Conservation (phyloP, 2,888 invertebrate genomes). For the Tetragonisca angustula region DNA sequence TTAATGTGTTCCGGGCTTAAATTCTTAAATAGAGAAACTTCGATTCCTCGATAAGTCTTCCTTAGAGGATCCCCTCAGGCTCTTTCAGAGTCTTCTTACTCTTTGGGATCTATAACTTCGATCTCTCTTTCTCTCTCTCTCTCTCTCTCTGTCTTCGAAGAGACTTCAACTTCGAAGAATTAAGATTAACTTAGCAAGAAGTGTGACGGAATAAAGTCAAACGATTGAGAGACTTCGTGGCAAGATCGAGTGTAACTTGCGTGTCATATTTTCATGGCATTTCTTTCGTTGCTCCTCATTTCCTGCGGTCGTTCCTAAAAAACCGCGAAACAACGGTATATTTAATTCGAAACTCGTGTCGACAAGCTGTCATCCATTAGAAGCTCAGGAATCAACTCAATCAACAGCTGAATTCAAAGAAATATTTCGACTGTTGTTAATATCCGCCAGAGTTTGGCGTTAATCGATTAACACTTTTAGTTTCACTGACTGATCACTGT, state of each 20-base stretch:
- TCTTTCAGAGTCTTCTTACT: too few relatives aligned
- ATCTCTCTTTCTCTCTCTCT: too few relatives aligned
- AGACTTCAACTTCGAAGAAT: neutral
- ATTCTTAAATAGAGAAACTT: neutral
- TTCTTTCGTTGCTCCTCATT: neutral
- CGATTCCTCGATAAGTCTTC: neutral
- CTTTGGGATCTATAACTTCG: neutral
- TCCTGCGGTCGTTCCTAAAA: neutral
- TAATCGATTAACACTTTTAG: too few relatives aligned
- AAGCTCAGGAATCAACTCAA: constrained; percentile 4
- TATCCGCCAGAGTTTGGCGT: too few relatives aligned
- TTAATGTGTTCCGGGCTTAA: neutral
- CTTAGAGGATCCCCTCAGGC: neutral
- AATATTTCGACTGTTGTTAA: too few relatives aligned
- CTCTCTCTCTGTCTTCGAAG: neutral
- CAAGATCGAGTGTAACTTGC: neutral
- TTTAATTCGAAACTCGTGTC: constrained; percentile 54
- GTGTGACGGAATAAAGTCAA: neutral
- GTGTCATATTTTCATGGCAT: constrained; percentile 63
- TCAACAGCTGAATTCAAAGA: too few relatives aligned
- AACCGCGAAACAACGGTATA: constrained; percentile 2
- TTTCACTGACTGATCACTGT: too few relatives aligned
- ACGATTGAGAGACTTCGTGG: constrained; percentile 37
- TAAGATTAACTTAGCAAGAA: too few relatives aligned
- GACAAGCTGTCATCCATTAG: constrained; percentile 35